These are phyloP conservation scores for Neria commutata DNA, from an alignment of 2,888 invertebrate species.

Conservation along the genomic window DNA sequence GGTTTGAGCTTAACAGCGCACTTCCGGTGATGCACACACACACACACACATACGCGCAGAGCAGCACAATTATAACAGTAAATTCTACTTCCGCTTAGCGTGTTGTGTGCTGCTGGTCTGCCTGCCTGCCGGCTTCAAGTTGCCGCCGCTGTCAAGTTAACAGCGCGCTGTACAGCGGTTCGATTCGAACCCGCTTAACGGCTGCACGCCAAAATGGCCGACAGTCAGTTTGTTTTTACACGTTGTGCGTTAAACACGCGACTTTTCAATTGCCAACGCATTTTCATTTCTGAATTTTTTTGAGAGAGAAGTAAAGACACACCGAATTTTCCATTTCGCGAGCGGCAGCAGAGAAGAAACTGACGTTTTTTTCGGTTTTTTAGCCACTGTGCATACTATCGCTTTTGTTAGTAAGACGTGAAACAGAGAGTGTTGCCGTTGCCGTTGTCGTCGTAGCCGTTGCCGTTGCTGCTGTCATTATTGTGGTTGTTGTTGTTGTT, in stretches of 20 bases:
- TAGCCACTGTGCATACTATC: no score
- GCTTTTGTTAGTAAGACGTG: no score
- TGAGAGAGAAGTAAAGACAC: neutral
- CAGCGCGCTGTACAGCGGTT: neutral
- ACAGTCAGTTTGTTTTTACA: slow-evolving; percentile 55
- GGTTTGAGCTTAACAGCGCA: no score
- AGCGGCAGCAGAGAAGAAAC: no score
- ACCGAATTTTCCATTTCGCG: no score
- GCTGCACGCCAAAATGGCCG: slow-evolving; percentile 11
- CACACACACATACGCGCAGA: neutral
- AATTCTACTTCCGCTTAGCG: no score
- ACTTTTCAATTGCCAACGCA: slow-evolving; percentile 34
- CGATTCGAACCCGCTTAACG: slow-evolving; percentile 22
- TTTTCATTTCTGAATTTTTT: slow-evolving; percentile 18
- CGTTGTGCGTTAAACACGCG: slow-evolving; percentile 55
- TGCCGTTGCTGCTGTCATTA: neutral
- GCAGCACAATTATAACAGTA: no score
- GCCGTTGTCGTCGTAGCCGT: neutral
- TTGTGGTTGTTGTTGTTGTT: neutral
- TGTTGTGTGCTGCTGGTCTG: no score
- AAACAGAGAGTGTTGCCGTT: neutral
- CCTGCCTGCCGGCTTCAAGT: no score
- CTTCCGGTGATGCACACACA: neutral
- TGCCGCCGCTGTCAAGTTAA: neutral
- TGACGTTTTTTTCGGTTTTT: no score